Base-by-base conservation (phyloP, 2,797 vertebrate genomes). In the Anableps anableps region DNA sequence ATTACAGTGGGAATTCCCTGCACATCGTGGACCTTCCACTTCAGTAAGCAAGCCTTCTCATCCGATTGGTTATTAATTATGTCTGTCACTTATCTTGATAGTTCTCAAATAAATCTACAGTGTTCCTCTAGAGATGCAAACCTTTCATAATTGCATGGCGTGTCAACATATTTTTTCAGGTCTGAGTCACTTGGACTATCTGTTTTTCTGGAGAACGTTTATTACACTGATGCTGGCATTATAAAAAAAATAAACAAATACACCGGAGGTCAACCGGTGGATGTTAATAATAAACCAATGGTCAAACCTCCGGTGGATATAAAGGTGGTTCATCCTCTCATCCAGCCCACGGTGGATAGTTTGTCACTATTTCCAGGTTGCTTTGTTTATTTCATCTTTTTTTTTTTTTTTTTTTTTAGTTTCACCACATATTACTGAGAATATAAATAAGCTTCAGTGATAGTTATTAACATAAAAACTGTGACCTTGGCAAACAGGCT, bases 191-290 rank as follows among this genome's bases (percentile, higher is more conserved):
- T 96, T 85, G 93, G 93, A 53, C 91, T 98, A 79, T 95, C 97
- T 10, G 31, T 98, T 76, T 98, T 97, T 86, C 93, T 92, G 90
- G 96, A 97, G 43, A 80, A 93, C 21, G 80, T 99, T 3, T 99
- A 96, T 91, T 97, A 97, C 90, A 96, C 96, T 36, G 96, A 97
- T 26, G 83, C 89, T 43, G 91, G 88, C 60, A 89, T 91, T 2
- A 96, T 99, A 85, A 96, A 94, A 89, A 94, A 92, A 93, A 90
- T 96, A 21, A 94, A 96, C 91, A 99, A 97, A 89, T 95, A 96
- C 78, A 96, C 94, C 0, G 97, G 97, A 38, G 95, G 96, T 38
- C 80, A 93, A 29, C 55, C 91, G 2, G 90, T 94, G 48, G 93
- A 90, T 51, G 95, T 99, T 48, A 97, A 91, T 82, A 78, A 93